Evolutionary conservation across 35 echinoderm and acorn worm genomes (phyloP).

Genomic region (Chiridota heheva): DNA sequence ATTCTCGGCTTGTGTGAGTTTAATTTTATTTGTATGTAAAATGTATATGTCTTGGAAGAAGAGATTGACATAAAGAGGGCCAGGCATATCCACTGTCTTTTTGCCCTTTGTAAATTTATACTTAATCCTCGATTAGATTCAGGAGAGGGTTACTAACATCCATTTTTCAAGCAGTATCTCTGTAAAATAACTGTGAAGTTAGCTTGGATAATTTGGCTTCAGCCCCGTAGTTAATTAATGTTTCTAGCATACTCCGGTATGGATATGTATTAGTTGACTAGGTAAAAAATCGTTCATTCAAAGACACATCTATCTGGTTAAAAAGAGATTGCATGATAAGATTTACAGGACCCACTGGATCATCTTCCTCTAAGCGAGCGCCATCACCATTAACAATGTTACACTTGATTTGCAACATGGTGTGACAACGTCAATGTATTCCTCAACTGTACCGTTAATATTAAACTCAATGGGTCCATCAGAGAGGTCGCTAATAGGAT

Average conservation of each 20-base stretch:
- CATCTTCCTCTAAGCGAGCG: background rate
- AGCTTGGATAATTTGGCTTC: conserved; percentile 47
- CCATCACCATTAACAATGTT: conserved; percentile 55
- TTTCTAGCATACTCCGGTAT: conserved; percentile 46
- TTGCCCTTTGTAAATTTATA: too few relatives aligned
- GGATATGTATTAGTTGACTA: conserved; percentile 45
- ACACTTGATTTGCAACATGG: conserved; percentile 32
- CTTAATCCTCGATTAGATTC: too few relatives aligned
- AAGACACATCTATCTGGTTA: conserved; percentile 44
- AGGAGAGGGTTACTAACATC: too few relatives aligned
- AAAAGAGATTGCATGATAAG: too few relatives aligned
- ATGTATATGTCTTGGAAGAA: too few relatives aligned
- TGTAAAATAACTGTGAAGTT: conserved; percentile 43
- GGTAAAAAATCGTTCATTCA: conserved; percentile 57
- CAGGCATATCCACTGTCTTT: too few relatives aligned
- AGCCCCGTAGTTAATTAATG: conserved; percentile 15
- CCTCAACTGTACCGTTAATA: conserved; percentile 22
- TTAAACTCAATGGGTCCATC: conserved; percentile 56
- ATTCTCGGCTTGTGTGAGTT: too few relatives aligned
- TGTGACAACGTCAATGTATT: conserved; percentile 55
- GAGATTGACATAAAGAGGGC: too few relatives aligned
- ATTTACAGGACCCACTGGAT: conserved; percentile 45
- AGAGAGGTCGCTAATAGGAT: conserved; percentile 47
- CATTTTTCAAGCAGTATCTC: conserved; percentile 45
- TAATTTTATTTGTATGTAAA: too few relatives aligned